Percentiles rank a stretch among this genome's conserved stretches.
Conservation (phyloP, 2,888 invertebrate genomes). For the Lobophora halterata region DNA sequence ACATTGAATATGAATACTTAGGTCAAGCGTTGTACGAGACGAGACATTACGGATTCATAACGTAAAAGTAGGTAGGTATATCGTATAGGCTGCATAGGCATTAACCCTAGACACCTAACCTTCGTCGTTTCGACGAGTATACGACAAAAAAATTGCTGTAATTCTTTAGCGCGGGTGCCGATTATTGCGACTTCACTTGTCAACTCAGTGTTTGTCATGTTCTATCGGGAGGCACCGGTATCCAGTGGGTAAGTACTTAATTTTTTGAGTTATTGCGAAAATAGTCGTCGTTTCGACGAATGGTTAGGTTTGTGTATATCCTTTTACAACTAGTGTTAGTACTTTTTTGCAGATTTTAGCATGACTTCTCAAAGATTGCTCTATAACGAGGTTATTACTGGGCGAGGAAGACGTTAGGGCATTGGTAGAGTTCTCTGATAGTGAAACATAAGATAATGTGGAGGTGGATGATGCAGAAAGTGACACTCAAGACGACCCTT, state of each 20-base stretch:
- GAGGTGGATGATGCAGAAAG: constrained; percentile 12
- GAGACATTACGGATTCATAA: too few species aligned
- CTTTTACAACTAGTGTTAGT: constrained; percentile 4
- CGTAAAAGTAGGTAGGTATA: too few species aligned
- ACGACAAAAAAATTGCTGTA: constrained; percentile 8
- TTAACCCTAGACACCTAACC: constrained; percentile 3
- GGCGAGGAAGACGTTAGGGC: constrained; percentile 6
- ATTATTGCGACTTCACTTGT: constrained; percentile 6
- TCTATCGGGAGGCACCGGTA: constrained; percentile 10
- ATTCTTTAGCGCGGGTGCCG: constrained; percentile 1
- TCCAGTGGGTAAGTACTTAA: constrained; percentile 7
- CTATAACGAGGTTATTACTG: constrained; percentile 12
- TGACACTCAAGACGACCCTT: constrained; percentile 10
- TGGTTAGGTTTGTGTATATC: constrained; percentile 6
- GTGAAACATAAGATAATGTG: constrained; percentile 17
- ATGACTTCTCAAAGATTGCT: constrained; percentile 9
- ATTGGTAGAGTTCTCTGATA: constrained; percentile 11
- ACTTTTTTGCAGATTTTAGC: constrained; percentile 12
- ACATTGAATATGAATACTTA: constrained; percentile 11
- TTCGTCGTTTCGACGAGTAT: constrained; percentile 9
- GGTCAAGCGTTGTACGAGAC: too few species aligned
- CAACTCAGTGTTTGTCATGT: constrained; percentile 12
- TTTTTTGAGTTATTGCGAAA: constrained; percentile 5
- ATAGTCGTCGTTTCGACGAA: constrained; percentile 7
- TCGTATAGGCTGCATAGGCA: too few species aligned